phyloP scores from a whole-genome alignment of 2,888 invertebrate species.

The Torymus aiolomorphi region DNA sequence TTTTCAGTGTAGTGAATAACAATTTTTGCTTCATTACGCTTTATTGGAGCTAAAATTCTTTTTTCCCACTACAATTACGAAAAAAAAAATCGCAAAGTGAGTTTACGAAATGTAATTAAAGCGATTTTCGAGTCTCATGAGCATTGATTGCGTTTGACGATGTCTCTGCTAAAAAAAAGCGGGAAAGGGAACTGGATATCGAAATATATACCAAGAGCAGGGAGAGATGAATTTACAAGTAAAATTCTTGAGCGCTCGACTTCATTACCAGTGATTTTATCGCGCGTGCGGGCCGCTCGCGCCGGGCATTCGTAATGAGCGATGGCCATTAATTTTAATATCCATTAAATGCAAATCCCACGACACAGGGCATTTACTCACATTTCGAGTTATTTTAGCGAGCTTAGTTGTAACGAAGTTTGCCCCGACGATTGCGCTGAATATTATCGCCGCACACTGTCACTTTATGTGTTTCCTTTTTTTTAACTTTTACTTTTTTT shows the following conservation, averaged over 20 bases:
- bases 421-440: conserved; percentile 58
- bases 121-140: not conserved
- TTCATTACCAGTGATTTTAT: conserved; percentile 74
- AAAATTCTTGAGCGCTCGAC: conserved; percentile 70
- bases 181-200: conserved; percentile 62
- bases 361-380: conserved; percentile 72
- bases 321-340: conserved; percentile 75
- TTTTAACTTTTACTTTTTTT: conserved; percentile 6
- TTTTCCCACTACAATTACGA: too few species aligned
- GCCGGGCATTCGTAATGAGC: conserved; percentile 73
- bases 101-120: not conserved
- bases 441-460: conserved; percentile 7
- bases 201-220: conserved; percentile 65
- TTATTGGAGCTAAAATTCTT: too few species aligned
- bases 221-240: conserved; percentile 74
- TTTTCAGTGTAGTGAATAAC: too few species aligned
- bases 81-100: not conserved
- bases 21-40: too few species aligned
- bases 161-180: not conserved
- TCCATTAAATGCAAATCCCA: conserved; percentile 74
- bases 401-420: conserved; percentile 71
- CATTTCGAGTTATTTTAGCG: conserved; percentile 72
- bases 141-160: conserved; percentile 31
- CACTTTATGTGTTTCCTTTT: not conserved
- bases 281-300: conserved; percentile 60